Conservation (phyloP, 2,888 invertebrate genomes). For the Parnassius smintheus region DNA sequence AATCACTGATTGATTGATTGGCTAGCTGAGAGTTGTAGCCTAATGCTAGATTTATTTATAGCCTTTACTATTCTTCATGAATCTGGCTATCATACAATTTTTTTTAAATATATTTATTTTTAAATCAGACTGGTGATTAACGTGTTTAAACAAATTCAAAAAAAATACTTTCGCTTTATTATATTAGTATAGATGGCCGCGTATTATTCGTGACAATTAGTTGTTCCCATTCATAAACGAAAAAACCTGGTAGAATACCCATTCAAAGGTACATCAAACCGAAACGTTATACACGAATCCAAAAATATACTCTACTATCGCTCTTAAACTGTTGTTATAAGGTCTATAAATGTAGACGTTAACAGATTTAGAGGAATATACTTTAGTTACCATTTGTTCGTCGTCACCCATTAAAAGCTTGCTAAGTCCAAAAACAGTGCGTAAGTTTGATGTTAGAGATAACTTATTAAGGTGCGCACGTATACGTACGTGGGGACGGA, state of each 20-base stretch:
- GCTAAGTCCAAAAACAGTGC: constrained; percentile 12
- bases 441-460: constrained; percentile 15
- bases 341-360: background rate
- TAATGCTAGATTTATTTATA: too few species aligned
- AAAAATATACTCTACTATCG: background rate
- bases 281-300: background rate
- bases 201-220: constrained; percentile 18
- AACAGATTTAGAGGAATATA: background rate
- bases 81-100: too few species aligned
- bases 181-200: background rate
- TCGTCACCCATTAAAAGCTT: background rate
- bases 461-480: constrained; percentile 16
- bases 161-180: too few species aligned
- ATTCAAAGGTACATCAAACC: constrained; percentile 3
- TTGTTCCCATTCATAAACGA: constrained; percentile 18
- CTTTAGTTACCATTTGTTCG: background rate
- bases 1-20: too few species aligned
- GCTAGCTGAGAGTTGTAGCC: too few species aligned
- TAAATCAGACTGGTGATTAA: too few species aligned
- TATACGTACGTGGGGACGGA: constrained; percentile 2
- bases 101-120: too few species aligned
- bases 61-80: too few species aligned
- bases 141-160: too few species aligned
- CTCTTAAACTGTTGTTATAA: background rate
- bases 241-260: constrained; percentile 8